Percentiles rank a stretch among this genome's conserved stretches.
Conservation (phyloP, 1,140 invertebrate species). For the fruit fly (Drosophila melanogaster) region DNA sequence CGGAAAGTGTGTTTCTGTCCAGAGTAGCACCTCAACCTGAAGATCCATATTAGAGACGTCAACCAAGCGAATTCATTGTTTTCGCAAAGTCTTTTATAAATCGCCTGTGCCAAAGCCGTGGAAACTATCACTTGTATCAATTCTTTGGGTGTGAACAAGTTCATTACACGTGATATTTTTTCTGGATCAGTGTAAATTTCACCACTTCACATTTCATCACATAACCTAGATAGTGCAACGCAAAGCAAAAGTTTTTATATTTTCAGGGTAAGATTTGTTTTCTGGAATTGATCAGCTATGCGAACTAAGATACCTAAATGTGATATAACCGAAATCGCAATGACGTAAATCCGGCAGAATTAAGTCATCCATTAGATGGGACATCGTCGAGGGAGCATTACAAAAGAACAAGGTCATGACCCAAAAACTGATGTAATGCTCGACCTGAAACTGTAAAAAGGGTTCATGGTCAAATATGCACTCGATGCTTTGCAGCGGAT, state of each 20-base stretch:
- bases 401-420: not conserved
- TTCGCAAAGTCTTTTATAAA: too few species aligned
- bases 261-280: not conserved
- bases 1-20: too few species aligned
- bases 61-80: too few species aligned
- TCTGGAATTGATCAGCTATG: not conserved
- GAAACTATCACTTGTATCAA: slow-evolving; percentile 1
- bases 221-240: too few species aligned
- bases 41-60: too few species aligned
- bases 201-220: not conserved
- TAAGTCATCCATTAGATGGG: not conserved
- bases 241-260: too few species aligned
- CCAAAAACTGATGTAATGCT: not conserved
- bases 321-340: not conserved
- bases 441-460: not conserved
- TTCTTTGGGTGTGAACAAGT: not conserved
- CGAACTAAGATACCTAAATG: too few species aligned
- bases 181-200: not conserved
- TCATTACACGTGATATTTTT: not conserved
- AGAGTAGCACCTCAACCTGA: too few species aligned
- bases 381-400: not conserved
- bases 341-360: not conserved
- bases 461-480: not conserved
- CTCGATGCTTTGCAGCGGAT: not conserved
- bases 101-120: too few species aligned